A percentile compares a stretch with the other conserved stretches of the same genome.
Conservation (phyloP, 2,113 vertebrate species). For the Alexandromys fortis region DNA sequence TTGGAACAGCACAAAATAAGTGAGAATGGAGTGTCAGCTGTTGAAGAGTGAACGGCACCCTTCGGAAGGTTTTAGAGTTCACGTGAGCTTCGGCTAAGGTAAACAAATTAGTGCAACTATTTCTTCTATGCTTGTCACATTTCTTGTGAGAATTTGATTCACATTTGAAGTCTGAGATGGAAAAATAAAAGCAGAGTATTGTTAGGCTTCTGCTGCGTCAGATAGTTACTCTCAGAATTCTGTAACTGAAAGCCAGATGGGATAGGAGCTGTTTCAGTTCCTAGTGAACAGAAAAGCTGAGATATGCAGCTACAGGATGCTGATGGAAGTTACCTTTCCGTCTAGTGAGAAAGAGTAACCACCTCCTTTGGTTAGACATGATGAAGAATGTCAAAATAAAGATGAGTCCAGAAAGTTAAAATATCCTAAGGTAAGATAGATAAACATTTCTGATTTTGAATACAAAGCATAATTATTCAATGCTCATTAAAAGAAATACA, state of each 20-base stretch:
- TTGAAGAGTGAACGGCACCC: too few species aligned
- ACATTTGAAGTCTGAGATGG: conserved; percentile 49
- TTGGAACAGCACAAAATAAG: neutral
- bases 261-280: conserved; percentile 57
- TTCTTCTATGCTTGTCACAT: conserved; percentile 60
- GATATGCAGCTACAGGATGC: neutral
- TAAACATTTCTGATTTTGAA: neutral
- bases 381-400: neutral
- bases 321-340: neutral
- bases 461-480: neutral
- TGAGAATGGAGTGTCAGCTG: neutral
- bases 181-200: conserved; percentile 73
- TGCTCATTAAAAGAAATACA: neutral
- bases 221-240: conserved; percentile 78
- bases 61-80: neutral
- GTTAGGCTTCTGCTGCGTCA: conserved; percentile 75
- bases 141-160: conserved; percentile 73
- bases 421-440: neutral
- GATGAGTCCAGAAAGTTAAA: neutral
- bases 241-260: conserved; percentile 60
- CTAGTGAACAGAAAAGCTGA: conserved; percentile 65
- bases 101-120: conserved; percentile 65
- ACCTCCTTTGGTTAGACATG: neutral
- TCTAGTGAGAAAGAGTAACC: neutral
- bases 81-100: neutral